Evolutionary conservation across 2,113 vertebrate genomes (phyloP).

Genomic region (Laticauda laticaudata): DNA sequence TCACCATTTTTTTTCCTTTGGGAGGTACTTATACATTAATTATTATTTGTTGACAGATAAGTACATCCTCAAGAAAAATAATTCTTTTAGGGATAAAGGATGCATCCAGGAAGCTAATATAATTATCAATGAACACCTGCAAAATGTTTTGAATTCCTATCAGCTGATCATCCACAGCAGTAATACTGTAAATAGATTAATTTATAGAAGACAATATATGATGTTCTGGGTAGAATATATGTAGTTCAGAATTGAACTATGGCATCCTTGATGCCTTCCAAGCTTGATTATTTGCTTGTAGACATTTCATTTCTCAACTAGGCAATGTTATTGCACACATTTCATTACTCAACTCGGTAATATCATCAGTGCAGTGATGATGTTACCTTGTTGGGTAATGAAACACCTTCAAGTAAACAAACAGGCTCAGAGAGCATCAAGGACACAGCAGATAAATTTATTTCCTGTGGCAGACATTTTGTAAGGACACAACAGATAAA

Average conservation of each 20-base stretch:
- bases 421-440: not conserved
- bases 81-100: not conserved
- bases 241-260: not conserved
- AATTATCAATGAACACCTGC: not conserved
- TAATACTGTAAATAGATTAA: not conserved
- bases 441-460: not conserved
- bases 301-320: not conserved
- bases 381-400: not conserved
- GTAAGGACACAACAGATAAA: not conserved
- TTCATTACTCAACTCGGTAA: not conserved
- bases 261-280: not conserved
- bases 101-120: not conserved
- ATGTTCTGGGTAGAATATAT: not conserved
- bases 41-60: not conserved
- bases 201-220: not conserved
- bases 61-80: not conserved
- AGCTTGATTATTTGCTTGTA: not conserved
- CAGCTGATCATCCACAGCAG: not conserved
- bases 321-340: not conserved
- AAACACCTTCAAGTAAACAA: not conserved
- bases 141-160: not conserved
- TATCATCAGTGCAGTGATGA: not conserved
- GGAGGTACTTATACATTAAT: not conserved
- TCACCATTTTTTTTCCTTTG: not conserved
- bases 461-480: not conserved